Conservation (phyloP, 2,113 vertebrate species). For the Nettapus auritus region DNA sequence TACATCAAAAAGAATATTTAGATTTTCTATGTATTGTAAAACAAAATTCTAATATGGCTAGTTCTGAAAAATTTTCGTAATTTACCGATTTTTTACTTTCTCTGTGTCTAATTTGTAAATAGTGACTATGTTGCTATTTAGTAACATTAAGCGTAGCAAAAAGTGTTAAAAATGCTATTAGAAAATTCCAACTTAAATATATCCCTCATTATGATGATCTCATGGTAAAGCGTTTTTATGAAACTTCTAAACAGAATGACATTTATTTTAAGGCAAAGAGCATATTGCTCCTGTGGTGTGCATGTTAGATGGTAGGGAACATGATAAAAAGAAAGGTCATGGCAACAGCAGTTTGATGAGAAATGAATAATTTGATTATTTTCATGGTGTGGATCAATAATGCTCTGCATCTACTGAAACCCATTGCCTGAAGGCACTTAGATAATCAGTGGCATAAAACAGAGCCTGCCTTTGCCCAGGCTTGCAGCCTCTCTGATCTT, state of each 20-base stretch:
- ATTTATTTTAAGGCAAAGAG: slow-evolving; percentile 64
- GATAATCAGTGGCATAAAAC: slow-evolving; percentile 86
- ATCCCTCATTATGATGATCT: neutral
- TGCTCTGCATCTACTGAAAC: slow-evolving; percentile 73
- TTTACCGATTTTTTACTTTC: slow-evolving; percentile 12
- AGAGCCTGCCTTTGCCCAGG: slow-evolving; percentile 73
- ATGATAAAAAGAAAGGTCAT: slow-evolving; percentile 66
- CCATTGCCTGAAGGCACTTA: slow-evolving; percentile 80
- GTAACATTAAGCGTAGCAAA: neutral
- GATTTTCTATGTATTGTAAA: neutral
- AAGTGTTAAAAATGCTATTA: neutral
- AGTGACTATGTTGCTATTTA: neutral
- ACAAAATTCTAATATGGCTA: neutral
- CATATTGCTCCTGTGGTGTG: slow-evolving; percentile 25
- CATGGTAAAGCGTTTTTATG: slow-evolving; percentile 36
- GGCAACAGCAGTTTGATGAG: slow-evolving; percentile 74
- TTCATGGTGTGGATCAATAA: slow-evolving; percentile 86
- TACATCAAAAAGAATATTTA: neutral
- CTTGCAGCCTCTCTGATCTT: slow-evolving; percentile 83
- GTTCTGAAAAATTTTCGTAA: neutral
- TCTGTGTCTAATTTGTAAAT: neutral
- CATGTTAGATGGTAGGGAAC: slow-evolving; percentile 39
- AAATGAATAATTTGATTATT: slow-evolving; percentile 91
- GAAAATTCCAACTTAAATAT: neutral
- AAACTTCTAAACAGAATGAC: slow-evolving; percentile 36